phyloP scores from a whole-genome alignment of 2,797 vertebrate genomes.

The Valencia hispanica region DNA sequence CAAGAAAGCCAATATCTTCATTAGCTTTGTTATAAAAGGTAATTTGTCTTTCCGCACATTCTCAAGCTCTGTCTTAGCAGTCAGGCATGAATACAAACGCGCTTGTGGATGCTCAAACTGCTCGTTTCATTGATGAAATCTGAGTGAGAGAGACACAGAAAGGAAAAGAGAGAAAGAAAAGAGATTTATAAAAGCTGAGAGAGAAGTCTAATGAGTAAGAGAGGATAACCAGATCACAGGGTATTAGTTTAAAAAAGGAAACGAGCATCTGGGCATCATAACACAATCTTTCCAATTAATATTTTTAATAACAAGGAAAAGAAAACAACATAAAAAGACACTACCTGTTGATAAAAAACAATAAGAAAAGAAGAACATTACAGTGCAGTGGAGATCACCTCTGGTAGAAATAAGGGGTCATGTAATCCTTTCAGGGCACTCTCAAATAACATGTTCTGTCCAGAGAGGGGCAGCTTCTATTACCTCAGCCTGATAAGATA shows the following conservation, averaged over 20 bases:
- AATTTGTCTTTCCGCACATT: conserved; percentile 61
- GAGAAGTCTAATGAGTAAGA: conserved; percentile 52
- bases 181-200: conserved; percentile 26
- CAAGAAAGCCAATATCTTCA: conserved; percentile 67
- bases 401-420: neutral
- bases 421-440: conserved; percentile 8
- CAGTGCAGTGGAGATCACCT: neutral
- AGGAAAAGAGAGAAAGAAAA: conserved; percentile 21
- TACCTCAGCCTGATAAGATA: conserved; percentile 6
- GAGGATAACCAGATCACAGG: conserved; percentile 41
- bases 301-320: neutral
- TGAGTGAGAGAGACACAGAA: conserved; percentile 13
- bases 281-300: neutral
- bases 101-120: conserved; percentile 37
- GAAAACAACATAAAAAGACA: conserved; percentile 9
- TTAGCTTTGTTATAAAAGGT: conserved; percentile 67
- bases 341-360: neutral
- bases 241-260: conserved; percentile 39
- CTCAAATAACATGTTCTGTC: conserved; percentile 3
- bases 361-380: neutral
- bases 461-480: neutral
- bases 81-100: conserved; percentile 30
- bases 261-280: conserved; percentile 13
- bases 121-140: conserved; percentile 49
- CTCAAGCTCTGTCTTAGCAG: conserved; percentile 22